A percentile compares a stretch with the other conserved stretches of the same genome.
Evolutionary conservation across 1,140 invertebrate species (phyloP).

Genomic region (Drosophila sp.): DNA sequence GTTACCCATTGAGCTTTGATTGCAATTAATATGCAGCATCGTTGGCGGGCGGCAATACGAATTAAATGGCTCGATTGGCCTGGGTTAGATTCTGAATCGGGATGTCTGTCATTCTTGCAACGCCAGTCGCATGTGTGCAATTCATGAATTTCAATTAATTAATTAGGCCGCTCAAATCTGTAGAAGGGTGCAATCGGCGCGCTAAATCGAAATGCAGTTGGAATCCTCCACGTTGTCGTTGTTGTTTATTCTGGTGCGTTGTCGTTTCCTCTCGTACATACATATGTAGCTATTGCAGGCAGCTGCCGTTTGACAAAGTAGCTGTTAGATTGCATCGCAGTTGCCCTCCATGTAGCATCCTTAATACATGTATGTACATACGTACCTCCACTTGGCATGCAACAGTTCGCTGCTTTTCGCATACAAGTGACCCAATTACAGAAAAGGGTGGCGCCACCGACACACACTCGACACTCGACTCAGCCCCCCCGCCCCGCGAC

Average conservation of each 20-base stretch:
- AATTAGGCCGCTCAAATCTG: constrained; percentile 76
- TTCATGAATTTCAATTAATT: constrained; percentile 81
- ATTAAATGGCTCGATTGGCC: constrained; percentile 41
- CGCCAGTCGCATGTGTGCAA: constrained; percentile 76
- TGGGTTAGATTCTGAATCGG: constrained; percentile 18
- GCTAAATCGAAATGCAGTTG: constrained; percentile 61
- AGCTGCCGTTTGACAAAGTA: constrained; percentile 76
- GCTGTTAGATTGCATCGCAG: constrained; percentile 75
- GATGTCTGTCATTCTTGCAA: constrained; percentile 54
- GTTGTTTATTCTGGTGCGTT: neutral
- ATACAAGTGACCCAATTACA: constrained; percentile 79
- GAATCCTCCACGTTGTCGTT: constrained; percentile 35
- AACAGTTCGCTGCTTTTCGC: constrained; percentile 79
- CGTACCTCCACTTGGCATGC: constrained; percentile 58
- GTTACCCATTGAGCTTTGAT: constrained; percentile 70
- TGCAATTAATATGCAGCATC: constrained; percentile 72
- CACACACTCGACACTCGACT: neutral
- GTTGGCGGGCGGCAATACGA: constrained; percentile 47
- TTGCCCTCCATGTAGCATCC: constrained; percentile 30
- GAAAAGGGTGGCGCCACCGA: constrained; percentile 8
- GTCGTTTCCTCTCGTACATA: constrained; percentile 4
- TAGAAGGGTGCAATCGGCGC: constrained; percentile 52
- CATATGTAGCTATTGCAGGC: constrained; percentile 43
- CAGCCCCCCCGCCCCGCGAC: neutral
- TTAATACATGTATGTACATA: neutral